These are phyloP conservation scores for Myotis pilosus DNA, from an alignment of 2,797 vertebrate genomes.

Conservation along the genomic window DNA sequence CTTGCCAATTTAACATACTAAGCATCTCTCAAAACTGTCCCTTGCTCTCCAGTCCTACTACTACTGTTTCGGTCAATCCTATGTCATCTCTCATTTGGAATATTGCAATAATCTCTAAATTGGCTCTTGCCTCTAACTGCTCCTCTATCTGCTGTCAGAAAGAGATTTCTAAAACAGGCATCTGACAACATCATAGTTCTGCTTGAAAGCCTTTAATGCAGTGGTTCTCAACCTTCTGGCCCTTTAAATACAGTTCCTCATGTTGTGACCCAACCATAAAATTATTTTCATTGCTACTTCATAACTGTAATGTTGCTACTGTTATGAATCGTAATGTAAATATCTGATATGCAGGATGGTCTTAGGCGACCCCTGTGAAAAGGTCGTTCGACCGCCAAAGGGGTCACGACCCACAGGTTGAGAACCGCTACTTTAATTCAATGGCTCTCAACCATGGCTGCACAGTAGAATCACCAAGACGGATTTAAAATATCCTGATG, in stretches of 20 bases:
- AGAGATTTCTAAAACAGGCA: background rate
- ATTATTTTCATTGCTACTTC: too few relatives aligned
- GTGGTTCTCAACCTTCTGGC: background rate
- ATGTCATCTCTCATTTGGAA: background rate
- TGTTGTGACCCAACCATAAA: too few relatives aligned
- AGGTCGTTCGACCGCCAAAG: too few relatives aligned
- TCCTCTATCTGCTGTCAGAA: background rate
- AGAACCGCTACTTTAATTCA: background rate
- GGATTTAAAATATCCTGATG: background rate
- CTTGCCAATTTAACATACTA: background rate
- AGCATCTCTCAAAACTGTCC: background rate
- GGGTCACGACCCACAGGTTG: too few relatives aligned
- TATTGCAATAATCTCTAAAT: background rate
- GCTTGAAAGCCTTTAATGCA: background rate
- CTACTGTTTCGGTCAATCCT: background rate
- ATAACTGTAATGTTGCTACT: too few relatives aligned
- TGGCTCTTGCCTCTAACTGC: background rate
- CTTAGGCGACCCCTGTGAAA: too few relatives aligned
- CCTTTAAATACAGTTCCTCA: too few relatives aligned
- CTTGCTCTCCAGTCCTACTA: background rate
- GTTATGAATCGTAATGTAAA: too few relatives aligned
- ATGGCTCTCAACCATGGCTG: background rate
- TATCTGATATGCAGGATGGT: too few relatives aligned
- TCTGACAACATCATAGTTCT: background rate
- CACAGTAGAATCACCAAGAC: background rate